Evolutionary conservation across 2,113 vertebrate genomes (phyloP), one percentile per base, ranked within the genome.

Genomic region (Macrotus californicus): DNA sequence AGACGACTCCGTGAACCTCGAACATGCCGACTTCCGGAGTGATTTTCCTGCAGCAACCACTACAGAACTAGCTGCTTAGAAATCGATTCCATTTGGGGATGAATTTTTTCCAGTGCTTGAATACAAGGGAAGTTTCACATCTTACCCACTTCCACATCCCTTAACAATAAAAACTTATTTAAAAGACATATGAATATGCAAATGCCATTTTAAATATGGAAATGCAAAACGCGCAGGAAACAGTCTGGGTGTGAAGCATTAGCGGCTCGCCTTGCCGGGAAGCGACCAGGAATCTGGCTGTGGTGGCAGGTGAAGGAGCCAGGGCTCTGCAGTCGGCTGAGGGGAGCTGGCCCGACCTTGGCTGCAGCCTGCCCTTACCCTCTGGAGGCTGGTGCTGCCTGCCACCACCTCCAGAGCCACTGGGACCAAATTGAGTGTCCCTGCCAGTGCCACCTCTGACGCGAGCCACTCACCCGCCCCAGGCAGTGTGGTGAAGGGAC

Each of bases 151-250:
- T 98, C 95, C 95, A 96, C 95, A 86, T 97, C 41, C 75, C 93
- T 93, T 97, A 97, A 97, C 91, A 98, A 94, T 92, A 96, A 98
- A 97, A 98, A 97, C 61, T 98, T 97, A 96, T 97, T 98, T 96
- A 93, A 96, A 96, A 96, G 85, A 81, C 1, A 96, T 84, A 98
- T 98, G 97, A 98, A 98, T 98, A 98, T 97, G 95, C 94, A 97
- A 98, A 97, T 92, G n/a, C 9, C 43, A 46, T 95, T 98, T 98
- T 98, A 98, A 98, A 98, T 96, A 98, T 97, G 98, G 97, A 97
- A 95, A 96, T 89, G 82, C 56, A 95, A 97, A 98, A 96, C 95
- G 90, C 11, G 89, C 94, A 96, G 96, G 95, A 93, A 98, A 97
- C 48, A 89, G 83, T 8, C 93, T 87, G 97, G 96, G 97, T 95